Base-by-base conservation (phyloP, 2,888 invertebrate species). In the Apotomis turbidana region DNA sequence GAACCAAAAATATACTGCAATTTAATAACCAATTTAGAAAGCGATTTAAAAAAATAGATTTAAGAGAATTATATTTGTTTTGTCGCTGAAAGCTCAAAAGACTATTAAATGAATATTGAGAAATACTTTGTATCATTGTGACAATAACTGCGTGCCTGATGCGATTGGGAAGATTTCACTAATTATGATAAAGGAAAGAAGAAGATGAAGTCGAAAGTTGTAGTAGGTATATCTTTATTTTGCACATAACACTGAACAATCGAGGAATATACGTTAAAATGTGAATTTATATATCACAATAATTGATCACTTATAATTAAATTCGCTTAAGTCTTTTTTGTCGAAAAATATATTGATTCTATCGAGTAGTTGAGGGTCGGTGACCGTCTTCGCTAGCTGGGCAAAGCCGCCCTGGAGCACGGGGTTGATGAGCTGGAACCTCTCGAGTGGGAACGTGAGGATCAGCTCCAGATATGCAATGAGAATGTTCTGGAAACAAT, bases 401-500 rank as follows among this genome's bases (percentile, higher is more conserved):
- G 87, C 80, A 74, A 93, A 92, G 3, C 94, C 94, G 55, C 82
- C 80, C 63, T 91, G 93, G 9, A 94, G 83, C 54, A 93, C 90
- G 27, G 93, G 92, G 73, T 89, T 88, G 49, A 93, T 88, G 52
- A 93, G 90, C 77, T 94, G 94, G 81, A 95, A 95, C 61, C 95
- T 91, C 74, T 95, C 95, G 60, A 92, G 89, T 57, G 96, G 94
- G 80, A 97, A 93, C 5, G 95, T 94, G 38, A 95, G 88, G 10
- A 95, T 94, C 78, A 98, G 93, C 83, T 98, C 97, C 84, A 98
- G 95, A 76, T 97, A 96, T 36, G 97, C 97, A 85, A 97, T 96
- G 78, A 98, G 94, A 79, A 97, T 96, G 87, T 98, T 97, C 44
- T 97, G 96, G 92, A 97, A 96, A 27, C 98, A 97, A 70, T 95